These are phyloP conservation scores for Pithys albifrons DNA, from an alignment of 2,113 vertebrate genomes.

Conservation along the genomic window DNA sequence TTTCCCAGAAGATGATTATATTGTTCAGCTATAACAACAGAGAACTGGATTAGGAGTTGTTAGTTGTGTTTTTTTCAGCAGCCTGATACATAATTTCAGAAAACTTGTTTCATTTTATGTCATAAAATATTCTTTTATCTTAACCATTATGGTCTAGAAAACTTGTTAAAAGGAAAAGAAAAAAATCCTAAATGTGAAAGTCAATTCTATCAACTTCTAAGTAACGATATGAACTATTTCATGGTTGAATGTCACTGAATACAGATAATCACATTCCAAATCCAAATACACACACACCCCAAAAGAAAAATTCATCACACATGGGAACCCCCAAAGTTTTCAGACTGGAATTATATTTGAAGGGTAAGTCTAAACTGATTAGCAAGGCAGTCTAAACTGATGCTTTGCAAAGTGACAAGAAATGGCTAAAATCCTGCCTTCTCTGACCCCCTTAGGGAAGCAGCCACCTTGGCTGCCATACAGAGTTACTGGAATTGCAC, in stretches of 20 bases:
- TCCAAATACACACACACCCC: background rate
- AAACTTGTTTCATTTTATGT: background rate
- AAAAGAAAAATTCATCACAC: background rate
- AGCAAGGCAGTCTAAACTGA: conserved; percentile 54
- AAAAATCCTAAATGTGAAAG: background rate
- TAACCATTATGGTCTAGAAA: background rate
- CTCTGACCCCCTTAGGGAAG: conserved; percentile 63
- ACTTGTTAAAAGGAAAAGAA: background rate
- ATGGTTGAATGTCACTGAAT: background rate
- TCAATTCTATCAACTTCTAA: background rate
- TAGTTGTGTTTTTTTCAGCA: background rate
- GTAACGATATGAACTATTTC: background rate
- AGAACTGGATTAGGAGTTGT: background rate
- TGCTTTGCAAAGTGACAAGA: conserved; percentile 59
- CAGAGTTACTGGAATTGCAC: conserved; percentile 56
- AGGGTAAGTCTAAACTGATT: background rate
- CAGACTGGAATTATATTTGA: background rate
- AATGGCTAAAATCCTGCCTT: conserved; percentile 71
- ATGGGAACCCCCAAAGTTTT: background rate
- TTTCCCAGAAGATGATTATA: background rate
- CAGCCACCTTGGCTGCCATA: conserved; percentile 72
- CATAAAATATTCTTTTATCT: background rate
- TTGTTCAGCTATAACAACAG: background rate
- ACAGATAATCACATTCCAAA: background rate
- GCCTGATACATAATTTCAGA: background rate